Evolutionary conservation across 2,113 vertebrate species (phyloP).

Genomic region (Misgurnus mizolepis): DNA sequence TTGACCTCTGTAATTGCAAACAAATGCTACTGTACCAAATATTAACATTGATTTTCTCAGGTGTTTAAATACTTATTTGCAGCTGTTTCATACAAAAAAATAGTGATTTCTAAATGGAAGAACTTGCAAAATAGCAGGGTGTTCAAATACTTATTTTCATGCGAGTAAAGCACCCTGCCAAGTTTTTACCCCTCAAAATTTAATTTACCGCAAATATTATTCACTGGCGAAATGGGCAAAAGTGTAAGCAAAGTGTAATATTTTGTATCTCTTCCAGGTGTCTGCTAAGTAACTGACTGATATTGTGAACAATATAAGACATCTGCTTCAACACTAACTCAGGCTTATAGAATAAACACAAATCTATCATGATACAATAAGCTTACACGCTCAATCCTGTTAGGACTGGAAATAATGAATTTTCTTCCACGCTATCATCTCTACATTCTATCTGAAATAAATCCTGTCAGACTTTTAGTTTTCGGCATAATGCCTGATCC

Average conservation of each 20-base stretch:
- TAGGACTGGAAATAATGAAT: conserved; percentile 20
- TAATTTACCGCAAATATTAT: not conserved
- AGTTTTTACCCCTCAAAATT: not conserved
- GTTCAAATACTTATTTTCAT: too few relatives aligned
- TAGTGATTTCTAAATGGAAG: too few relatives aligned
- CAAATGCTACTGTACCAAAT: too few relatives aligned
- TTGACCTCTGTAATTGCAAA: too few relatives aligned
- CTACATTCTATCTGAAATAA: not conserved
- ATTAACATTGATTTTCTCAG: too few relatives aligned
- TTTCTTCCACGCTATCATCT: not conserved
- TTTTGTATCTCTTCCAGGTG: not conserved
- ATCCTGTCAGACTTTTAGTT: not conserved
- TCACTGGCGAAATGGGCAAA: not conserved
- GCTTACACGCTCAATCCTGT: conserved; percentile 22
- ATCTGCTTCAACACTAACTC: not conserved
- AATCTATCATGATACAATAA: not conserved
- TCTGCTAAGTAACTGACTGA: conserved; percentile 2
- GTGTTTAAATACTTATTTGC: too few relatives aligned
- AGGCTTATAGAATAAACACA: conserved; percentile 14
- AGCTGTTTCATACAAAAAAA: too few relatives aligned
- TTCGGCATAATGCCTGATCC: not conserved
- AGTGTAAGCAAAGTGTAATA: not conserved
- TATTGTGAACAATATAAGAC: not conserved
- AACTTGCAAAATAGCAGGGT: too few relatives aligned
- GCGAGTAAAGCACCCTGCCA: not conserved